Percentiles rank a stretch among this genome's conserved stretches.
Evolutionary conservation across 2,888 invertebrate species (phyloP).

Genomic region (Psylliodes chrysocephalus): DNA sequence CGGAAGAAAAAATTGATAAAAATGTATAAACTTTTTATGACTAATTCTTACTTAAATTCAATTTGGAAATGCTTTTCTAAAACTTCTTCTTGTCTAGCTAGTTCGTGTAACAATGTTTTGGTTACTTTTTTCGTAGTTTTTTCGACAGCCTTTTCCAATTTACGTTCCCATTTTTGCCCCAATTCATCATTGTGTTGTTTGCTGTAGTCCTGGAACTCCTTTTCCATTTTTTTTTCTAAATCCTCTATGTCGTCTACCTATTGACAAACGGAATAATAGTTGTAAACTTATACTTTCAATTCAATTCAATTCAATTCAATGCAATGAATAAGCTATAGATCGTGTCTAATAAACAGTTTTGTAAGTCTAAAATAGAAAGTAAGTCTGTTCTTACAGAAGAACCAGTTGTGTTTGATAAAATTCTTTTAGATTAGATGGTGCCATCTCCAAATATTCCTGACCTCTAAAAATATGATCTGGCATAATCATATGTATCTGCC

Average conservation of each 20-base stretch:
- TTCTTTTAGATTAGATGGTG: no score
- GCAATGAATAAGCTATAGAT: no score
- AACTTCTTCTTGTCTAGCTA: constrained; percentile 54
- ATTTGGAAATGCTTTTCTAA: constrained; percentile 49
- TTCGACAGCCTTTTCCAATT: constrained; percentile 51
- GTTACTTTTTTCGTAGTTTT: constrained; percentile 46
- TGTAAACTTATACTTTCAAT: neutral
- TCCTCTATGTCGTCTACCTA: constrained; percentile 3
- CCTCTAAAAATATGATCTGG: no score
- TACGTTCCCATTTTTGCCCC: constrained; percentile 47
- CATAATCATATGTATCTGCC: no score
- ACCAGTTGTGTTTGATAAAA: no score
- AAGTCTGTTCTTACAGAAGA: no score
- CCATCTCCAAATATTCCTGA: no score
- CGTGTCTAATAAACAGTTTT: no score
- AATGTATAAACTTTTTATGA: no score
- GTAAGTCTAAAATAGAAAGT: no score
- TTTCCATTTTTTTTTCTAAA: constrained; percentile 39
- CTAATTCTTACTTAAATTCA: constrained; percentile 53
- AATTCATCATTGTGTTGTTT: constrained; percentile 33
- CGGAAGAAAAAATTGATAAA: no score
- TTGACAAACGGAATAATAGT: neutral
- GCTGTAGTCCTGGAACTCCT: constrained; percentile 38
- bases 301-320: no score
- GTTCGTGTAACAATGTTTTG: constrained; percentile 50